Evolutionary conservation across 2,797 vertebrate species (phyloP), one percentile per base, ranked within the genome.

Genomic region (Acanthiza pusilla): DNA sequence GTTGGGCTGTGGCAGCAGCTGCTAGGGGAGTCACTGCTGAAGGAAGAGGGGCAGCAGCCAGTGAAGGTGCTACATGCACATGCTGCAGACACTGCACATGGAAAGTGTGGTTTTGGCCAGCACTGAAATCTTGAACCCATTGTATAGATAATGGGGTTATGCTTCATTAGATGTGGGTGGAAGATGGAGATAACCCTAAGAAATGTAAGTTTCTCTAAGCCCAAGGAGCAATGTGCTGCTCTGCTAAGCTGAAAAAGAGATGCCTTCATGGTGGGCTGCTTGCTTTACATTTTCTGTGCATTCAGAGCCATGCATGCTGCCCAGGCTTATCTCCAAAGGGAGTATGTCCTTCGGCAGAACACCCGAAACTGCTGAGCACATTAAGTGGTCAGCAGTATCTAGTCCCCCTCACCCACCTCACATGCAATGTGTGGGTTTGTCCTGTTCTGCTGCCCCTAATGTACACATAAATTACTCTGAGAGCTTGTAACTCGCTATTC

Each of bases 401-500:
- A 14, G 7, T 29, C 5, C 48, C 16, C 22, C 22, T n/a, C 19
- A 43, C 25, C 18, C 79, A 60, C 34, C 3, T 57, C 58, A 47
- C 2, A 0, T 1, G 7, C 48, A 50, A 40, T 36, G 10, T 27
- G 30, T 65, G 68, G 23, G 18, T 32, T 89, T 61, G 20, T 65
- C 36, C 42, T 70, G 4, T 6, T 70, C 53, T 67, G 25, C 50
- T 74, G 72, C 18, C 65, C 57, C 54, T 25, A 54, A 63, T 6
- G 54, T 0, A n/a, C 22, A 78, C 54, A 34, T n/a, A 78, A 79
- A 85, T 7, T 22, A 70, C 36, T 34, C 2, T 0, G 43, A 60
- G 30, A 65, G 63, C 48, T 82, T 0, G 0, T 42, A 80, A 85
- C 32, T 73, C 9, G 0, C 40, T 40, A n/a, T 21, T 50, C 81